These are phyloP conservation scores for Hemaris fuciformis DNA, from an alignment of 2,888 invertebrate genomes.

Conservation along the genomic window DNA sequence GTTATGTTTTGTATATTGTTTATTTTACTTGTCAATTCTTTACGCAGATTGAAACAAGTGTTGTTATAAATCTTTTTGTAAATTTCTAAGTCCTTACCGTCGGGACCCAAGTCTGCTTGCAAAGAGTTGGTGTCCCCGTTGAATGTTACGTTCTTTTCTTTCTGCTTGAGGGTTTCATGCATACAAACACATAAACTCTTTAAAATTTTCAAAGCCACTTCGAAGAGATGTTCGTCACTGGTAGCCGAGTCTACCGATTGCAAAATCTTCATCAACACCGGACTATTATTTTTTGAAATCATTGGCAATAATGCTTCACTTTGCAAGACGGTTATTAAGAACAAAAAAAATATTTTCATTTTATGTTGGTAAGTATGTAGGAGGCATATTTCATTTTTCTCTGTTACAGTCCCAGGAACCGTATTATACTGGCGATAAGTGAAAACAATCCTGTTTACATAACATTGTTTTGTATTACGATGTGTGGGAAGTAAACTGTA, in stretches of 20 bases:
- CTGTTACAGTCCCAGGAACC: background rate
- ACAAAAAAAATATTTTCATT: constrained; percentile 47
- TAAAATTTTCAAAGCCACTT: constrained; percentile 60
- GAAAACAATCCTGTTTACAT: constrained; percentile 52
- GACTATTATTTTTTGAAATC: constrained; percentile 35
- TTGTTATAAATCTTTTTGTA: constrained; percentile 60
- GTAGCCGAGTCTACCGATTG: constrained; percentile 55
- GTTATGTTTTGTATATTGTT: constrained; percentile 24
- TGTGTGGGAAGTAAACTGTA: constrained; percentile 16
- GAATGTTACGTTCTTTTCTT: constrained; percentile 34
- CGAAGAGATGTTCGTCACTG: constrained; percentile 53
- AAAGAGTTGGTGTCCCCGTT: constrained; percentile 33
- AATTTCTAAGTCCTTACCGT: constrained; percentile 40
- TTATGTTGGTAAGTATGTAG: constrained; percentile 43
- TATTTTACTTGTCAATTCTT: constrained; percentile 39
- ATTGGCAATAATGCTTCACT: constrained; percentile 33
- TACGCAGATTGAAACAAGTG: constrained; percentile 53
- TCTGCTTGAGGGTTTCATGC: constrained; percentile 47
- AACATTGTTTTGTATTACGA: constrained; percentile 49
- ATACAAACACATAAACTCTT: constrained; percentile 64
- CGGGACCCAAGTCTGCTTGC: constrained; percentile 22
- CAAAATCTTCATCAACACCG: constrained; percentile 52
- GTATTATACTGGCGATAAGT: constrained; percentile 18
- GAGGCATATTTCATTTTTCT: constrained; percentile 30
- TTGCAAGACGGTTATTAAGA: constrained; percentile 29